phyloP scores from a whole-genome alignment of 2,888 invertebrate species.

The Volucella zonaria region DNA sequence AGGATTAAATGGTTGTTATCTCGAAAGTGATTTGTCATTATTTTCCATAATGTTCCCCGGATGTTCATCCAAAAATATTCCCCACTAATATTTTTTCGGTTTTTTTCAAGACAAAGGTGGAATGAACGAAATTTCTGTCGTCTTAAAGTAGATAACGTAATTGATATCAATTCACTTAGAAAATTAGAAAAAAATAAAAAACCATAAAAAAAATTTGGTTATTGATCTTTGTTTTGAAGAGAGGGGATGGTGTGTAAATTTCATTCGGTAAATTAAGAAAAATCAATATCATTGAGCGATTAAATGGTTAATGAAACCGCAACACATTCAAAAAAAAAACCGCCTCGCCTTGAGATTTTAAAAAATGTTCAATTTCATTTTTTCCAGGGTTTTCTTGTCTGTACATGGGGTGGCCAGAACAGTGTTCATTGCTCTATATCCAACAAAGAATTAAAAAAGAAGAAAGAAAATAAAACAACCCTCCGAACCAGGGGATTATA shows the following conservation, averaged over 20 bases:
- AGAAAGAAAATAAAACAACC: conserved; percentile 46
- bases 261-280: conserved; percentile 22
- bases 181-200: conserved; percentile 66
- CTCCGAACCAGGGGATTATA: conserved; percentile 58
- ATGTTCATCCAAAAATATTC: conserved; percentile 58
- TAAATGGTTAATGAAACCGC: conserved; percentile 62
- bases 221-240: conserved; percentile 67
- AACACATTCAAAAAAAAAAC: conserved; percentile 5
- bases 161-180: conserved; percentile 74
- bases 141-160: conserved; percentile 72
- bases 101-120: neutral
- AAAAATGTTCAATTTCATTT: conserved; percentile 25
- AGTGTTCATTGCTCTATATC: conserved; percentile 11
- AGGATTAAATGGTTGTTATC: conserved; percentile 72
- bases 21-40: conserved; percentile 74
- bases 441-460: conserved; percentile 1
- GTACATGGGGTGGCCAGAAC: conserved; percentile 36
- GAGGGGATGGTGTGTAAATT: conserved; percentile 13
- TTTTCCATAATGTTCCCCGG: conserved; percentile 70
- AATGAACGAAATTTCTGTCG: conserved; percentile 48
- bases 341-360: conserved; percentile 47
- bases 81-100: conserved; percentile 14
- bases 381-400: neutral
- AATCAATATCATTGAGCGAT: conserved; percentile 63
- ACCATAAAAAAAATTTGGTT: conserved; percentile 43